phyloP scores from a whole-genome alignment of 23 tunicate species.

The Styela clava region DNA sequence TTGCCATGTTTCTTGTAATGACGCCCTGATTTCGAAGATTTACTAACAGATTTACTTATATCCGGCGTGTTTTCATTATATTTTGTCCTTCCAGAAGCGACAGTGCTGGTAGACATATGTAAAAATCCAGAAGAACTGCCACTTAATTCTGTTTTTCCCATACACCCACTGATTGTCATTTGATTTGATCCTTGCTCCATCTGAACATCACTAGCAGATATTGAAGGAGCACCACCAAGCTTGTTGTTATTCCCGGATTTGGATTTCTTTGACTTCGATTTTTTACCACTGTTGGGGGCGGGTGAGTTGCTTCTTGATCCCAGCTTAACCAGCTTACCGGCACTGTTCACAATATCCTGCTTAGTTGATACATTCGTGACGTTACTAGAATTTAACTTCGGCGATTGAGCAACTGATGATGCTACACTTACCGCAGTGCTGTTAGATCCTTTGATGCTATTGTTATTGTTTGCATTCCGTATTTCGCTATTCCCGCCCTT shows the following conservation, averaged over 20 bases:
- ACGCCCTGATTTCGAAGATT: constrained; percentile 12
- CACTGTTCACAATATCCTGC: neutral
- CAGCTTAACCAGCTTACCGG: neutral
- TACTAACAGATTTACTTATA: neutral
- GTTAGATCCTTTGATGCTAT: constrained; percentile 25
- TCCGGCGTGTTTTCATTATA: neutral
- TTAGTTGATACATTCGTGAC: neutral
- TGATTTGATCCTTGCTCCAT: neutral
- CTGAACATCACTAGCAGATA: neutral
- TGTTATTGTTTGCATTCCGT: constrained; percentile 27
- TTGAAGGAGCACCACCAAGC: neutral
- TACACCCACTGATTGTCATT: neutral
- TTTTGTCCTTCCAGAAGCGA: neutral
- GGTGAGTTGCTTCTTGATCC: neutral
- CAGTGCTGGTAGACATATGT: neutral
- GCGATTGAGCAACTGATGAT: neutral
- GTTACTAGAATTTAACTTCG: neutral
- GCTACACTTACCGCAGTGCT: neutral
- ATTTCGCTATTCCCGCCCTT: constrained; percentile 6
- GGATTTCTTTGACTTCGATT: neutral
- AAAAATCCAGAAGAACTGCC: neutral
- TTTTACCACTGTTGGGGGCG: neutral
- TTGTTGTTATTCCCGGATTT: neutral
- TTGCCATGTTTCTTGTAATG: constrained; percentile 19
- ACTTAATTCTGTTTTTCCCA: neutral